Evolutionary conservation across 2,888 invertebrate genomes (phyloP).

Genomic region (Bruchidius siliquastri): DNA sequence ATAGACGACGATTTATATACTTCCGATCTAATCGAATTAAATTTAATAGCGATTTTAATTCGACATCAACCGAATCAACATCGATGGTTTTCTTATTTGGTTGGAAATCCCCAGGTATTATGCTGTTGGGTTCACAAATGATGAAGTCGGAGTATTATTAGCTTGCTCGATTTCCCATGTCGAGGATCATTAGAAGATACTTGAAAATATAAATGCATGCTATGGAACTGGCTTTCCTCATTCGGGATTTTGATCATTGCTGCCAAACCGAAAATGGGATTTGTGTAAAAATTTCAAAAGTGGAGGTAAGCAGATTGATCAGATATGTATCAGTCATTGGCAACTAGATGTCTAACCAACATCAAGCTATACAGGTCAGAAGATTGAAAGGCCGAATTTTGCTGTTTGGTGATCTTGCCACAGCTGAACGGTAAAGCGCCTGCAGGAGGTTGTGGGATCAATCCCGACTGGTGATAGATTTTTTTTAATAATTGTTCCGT

Average conservation of each 20-base stretch:
- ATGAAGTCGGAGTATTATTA: not conserved
- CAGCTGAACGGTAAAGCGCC: no score
- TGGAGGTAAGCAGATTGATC: no score
- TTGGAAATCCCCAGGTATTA: not conserved
- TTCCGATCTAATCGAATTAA: not conserved
- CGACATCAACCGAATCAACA: not conserved
- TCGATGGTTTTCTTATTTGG: not conserved
- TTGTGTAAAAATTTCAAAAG: no score
- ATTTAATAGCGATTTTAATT: not conserved
- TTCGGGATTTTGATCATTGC: not conserved
- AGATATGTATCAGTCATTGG: no score
- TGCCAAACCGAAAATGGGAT: no score
- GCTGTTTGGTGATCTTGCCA: no score
- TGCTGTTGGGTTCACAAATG: not conserved
- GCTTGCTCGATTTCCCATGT: not conserved
- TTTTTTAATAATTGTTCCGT: no score
- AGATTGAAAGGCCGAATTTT: no score
- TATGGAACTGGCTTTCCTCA: not conserved
- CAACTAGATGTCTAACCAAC: no score
- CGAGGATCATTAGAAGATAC: not conserved
- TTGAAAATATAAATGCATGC: not conserved
- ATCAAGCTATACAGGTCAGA: no score
- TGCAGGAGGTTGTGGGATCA: no score
- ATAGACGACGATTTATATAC: not conserved
- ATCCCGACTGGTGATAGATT: no score